Evolutionary conservation across 2,113 vertebrate genomes (phyloP).

Genomic region (Budorcas taxicolor): DNA sequence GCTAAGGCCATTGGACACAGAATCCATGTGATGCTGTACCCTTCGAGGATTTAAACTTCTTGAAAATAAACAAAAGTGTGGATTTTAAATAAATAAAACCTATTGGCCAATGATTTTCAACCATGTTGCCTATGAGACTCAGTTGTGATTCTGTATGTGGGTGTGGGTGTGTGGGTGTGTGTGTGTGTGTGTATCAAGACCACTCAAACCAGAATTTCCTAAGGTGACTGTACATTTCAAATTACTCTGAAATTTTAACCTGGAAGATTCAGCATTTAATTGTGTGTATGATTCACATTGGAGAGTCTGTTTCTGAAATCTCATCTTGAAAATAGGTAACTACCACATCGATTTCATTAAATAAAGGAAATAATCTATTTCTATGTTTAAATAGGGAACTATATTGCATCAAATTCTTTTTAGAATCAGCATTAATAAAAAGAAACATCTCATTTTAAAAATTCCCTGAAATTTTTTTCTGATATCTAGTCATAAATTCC

Average conservation of each 20-base stretch:
- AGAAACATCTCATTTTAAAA: neutral
- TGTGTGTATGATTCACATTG: neutral
- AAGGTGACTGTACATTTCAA: neutral
- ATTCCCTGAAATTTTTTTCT: constrained; percentile 1
- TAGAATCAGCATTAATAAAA: neutral
- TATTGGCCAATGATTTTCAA: neutral
- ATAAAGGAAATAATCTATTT: neutral
- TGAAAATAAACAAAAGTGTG: too few species aligned
- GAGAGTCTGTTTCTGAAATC: neutral
- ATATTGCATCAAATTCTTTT: neutral
- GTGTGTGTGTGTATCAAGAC: neutral
- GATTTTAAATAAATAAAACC: too few species aligned
- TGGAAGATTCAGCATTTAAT: neutral
- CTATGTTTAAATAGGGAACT: neutral
- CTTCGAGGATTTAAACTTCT: too few species aligned
- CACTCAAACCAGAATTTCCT: neutral
- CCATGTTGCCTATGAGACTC: neutral
- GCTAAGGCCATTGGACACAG: too few species aligned
- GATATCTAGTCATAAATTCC: neutral
- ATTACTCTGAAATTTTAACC: constrained; percentile 9
- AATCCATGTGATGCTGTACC: too few species aligned
- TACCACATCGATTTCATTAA: neutral
- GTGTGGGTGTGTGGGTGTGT: too few species aligned
- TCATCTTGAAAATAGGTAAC: neutral
- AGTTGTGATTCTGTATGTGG: neutral